A percentile compares a stretch with the other conserved stretches of the same genome.
phyloP scores from a whole-genome alignment of 2,888 invertebrate genomes.

The Crepidodera aurea region DNA sequence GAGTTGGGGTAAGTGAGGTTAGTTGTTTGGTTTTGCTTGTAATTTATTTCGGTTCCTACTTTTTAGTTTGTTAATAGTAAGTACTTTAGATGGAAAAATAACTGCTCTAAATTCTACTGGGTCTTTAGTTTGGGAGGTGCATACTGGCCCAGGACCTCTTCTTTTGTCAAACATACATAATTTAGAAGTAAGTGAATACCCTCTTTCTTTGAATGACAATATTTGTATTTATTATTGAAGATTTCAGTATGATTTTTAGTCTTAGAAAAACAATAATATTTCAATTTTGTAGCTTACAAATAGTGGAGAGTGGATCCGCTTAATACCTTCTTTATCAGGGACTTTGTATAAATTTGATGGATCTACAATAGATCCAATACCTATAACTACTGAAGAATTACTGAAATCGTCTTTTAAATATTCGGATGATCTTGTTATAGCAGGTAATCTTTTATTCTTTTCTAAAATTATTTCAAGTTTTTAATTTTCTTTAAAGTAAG shows the following conservation, averaged over 20 bases:
- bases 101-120: slow-evolving; percentile 82
- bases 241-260: no score
- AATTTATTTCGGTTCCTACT: not conserved
- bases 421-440: slow-evolving; percentile 84
- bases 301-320: slow-evolving; percentile 84
- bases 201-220: not conserved
- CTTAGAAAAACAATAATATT: not conserved
- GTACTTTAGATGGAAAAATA: slow-evolving; percentile 89
- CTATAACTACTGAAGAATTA: slow-evolving; percentile 85
- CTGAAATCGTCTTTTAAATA: slow-evolving; percentile 88
- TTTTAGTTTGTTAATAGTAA: slow-evolving; percentile 73
- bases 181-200: slow-evolving; percentile 71
- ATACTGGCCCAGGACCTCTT: slow-evolving; percentile 78
- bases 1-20: slow-evolving; percentile 42
- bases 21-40: slow-evolving; percentile 1
- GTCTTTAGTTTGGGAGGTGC: slow-evolving; percentile 77
- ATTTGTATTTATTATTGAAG: no score
- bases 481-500: no score
- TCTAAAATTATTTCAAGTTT: slow-evolving; percentile 12
- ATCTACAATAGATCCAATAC: slow-evolving; percentile 84
- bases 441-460: slow-evolving; percentile 63
- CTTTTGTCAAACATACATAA: slow-evolving; percentile 90
- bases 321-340: slow-evolving; percentile 94
- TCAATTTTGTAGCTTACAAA: slow-evolving; percentile 70
- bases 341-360: slow-evolving; percentile 92